Conservation (phyloP, 2,797 vertebrate species). For the Gymnothorax reevesii region DNA sequence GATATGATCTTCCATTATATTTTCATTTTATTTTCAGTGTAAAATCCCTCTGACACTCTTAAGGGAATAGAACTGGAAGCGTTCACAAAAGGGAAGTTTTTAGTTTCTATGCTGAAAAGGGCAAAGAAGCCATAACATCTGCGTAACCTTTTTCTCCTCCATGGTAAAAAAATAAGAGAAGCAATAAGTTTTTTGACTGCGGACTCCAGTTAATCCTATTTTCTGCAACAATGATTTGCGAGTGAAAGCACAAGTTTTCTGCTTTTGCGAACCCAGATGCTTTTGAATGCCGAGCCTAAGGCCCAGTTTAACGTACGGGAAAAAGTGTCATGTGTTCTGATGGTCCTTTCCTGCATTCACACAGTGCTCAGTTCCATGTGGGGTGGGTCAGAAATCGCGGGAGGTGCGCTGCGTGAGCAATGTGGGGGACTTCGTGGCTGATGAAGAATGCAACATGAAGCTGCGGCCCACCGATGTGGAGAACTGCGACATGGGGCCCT, state of each 20-base stretch:
- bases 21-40: not conserved
- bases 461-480: constrained; percentile 86
- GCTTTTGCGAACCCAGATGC: not conserved
- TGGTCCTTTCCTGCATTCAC: constrained; percentile 30
- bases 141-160: no score
- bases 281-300: not conserved
- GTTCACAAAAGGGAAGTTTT: not conserved
- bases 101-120: not conserved
- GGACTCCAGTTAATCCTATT: no score
- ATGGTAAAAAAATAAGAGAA: no score
- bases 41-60: not conserved
- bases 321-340: not conserved
- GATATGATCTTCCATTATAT: not conserved
- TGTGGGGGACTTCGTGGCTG: constrained; percentile 86
- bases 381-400: constrained; percentile 89
- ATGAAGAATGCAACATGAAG: constrained; percentile 96
- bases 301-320: not conserved
- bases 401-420: constrained; percentile 96
- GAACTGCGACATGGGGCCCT: constrained; percentile 95
- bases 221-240: no score
- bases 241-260: no score
- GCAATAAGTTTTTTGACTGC: no score
- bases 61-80: not conserved
- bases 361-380: constrained; percentile 94
- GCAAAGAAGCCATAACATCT: no score